A percentile compares a stretch with the other conserved stretches of the same genome.
Evolutionary conservation across 2,888 invertebrate species (phyloP).

Genomic region (Chironomus tentans): DNA sequence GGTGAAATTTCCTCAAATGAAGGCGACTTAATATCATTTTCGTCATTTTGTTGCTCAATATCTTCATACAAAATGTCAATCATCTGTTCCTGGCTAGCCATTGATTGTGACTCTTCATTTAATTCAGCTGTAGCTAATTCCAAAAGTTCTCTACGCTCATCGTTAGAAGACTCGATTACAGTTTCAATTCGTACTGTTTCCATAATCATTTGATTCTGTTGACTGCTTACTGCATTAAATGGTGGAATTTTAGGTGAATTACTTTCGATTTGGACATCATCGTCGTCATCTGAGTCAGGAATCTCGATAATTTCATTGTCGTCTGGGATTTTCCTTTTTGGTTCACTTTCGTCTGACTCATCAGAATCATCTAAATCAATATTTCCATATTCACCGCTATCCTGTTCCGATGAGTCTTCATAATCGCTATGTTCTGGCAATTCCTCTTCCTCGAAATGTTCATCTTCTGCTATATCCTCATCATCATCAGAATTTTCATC

Average conservation of each 20-base stretch:
- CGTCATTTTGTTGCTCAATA: too few species aligned
- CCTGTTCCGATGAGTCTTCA: background rate
- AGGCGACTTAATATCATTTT: too few species aligned
- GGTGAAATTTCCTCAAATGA: too few species aligned
- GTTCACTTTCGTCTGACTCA: background rate
- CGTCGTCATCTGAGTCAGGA: background rate
- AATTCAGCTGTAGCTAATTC: background rate
- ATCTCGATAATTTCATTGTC: background rate
- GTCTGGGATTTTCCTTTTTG: background rate
- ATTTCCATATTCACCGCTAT: background rate
- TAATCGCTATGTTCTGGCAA: slow-evolving; percentile 9
- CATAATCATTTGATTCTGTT: background rate
- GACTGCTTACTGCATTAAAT: background rate
- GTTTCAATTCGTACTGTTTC: too few species aligned
- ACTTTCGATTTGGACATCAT: background rate
- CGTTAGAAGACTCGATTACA: background rate
- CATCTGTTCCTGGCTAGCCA: too few species aligned
- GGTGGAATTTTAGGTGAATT: background rate
- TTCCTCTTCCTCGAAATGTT: slow-evolving; percentile 22
- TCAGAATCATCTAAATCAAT: background rate
- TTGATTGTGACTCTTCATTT: too few species aligned
- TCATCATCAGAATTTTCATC: too few species aligned
- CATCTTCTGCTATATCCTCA: background rate
- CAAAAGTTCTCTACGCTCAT: background rate
- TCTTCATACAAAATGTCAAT: too few species aligned